Base-by-base conservation (phyloP, 2,888 invertebrate species). In the Isotomurus palustris region DNA sequence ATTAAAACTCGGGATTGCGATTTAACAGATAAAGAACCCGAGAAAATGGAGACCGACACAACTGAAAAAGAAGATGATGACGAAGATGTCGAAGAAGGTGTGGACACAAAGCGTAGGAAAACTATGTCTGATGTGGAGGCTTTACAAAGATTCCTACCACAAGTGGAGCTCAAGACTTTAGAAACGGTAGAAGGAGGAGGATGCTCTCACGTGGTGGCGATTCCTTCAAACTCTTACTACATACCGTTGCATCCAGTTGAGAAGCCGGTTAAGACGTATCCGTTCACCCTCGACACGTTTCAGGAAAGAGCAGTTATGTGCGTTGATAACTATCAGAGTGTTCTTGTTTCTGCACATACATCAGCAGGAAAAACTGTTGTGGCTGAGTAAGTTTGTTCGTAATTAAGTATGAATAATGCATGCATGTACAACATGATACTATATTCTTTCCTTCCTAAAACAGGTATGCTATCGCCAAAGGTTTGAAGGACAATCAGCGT, bases 321-420 rank as follows among this genome's bases (percentile, higher is more conserved):
- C 75, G 87, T 99, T 71, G 96, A 99, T 74, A 99, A 99, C 76
- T 86, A 91, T 73, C 96, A 99, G 74, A 96, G 96, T 10, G 99
- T 99, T 4, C 80, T 99, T 41, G 97, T 99, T 0, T 97, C 99
- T 2, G 99, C 99, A 6, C 99, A 99, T 74, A 99, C 99, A 1
- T 99, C 97, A 3, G 97, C 99, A 44, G 99, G 99, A 51, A 99
- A 99, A 83, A 99, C 99, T 55, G 97, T 97, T 2, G 81, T 83
- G 19, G 99, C 97, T 3, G 94, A 97, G 88, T 96, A 81, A 83
- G 88, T 80, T 51, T 22, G 43, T 10, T 25, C 28, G 12, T 28
- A 53, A 25, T n/a, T 41, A 22, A 51, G 24, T 24, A 21, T 6
- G 17, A 32, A 24, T 22, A 51, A n/a, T 28, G 10, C 17, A 22